phyloP scores from a whole-genome alignment of 2,797 vertebrate species.

The Podarcis siculus region DNA sequence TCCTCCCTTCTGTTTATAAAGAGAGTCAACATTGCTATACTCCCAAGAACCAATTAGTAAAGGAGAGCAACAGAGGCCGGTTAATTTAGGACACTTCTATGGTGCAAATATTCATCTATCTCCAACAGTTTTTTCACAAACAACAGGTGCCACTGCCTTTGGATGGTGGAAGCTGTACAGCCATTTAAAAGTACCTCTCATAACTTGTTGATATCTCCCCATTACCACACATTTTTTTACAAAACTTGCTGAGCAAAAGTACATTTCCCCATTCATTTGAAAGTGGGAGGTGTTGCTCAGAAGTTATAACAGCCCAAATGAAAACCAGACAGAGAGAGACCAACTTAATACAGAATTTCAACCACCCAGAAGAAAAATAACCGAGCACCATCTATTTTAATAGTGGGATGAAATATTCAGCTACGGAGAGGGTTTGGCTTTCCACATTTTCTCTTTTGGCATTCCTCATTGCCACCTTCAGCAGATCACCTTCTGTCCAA shows the following conservation, averaged over 20 bases:
- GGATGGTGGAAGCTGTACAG: not conserved
- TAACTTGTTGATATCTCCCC: not conserved
- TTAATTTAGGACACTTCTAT: not conserved
- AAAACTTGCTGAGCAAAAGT: not conserved
- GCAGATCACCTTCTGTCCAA: not conserved
- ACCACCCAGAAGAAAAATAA: constrained; percentile 10
- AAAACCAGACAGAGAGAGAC: not conserved
- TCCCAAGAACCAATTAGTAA: not conserved
- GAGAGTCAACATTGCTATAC: not conserved
- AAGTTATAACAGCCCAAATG: constrained; percentile 8
- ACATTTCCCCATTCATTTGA: not conserved
- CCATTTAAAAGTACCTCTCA: not conserved
- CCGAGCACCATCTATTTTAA: constrained; percentile 41
- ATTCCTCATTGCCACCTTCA: constrained; percentile 2
- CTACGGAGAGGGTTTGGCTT: constrained; percentile 11
- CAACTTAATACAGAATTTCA: constrained; percentile 5
- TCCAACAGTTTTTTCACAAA: not conserved
- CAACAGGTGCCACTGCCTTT: not conserved
- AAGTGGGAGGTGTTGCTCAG: not conserved
- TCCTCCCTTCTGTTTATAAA: not conserved
- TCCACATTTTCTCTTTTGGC: constrained; percentile 6
- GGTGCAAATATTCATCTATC: not conserved
- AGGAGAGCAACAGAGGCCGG: not conserved
- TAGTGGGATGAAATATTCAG: not conserved
- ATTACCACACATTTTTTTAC: not conserved